A percentile compares a stretch with the other conserved stretches of the same genome.
Conservation (phyloP, 2,113 vertebrate species). For the Nettapus auritus region DNA sequence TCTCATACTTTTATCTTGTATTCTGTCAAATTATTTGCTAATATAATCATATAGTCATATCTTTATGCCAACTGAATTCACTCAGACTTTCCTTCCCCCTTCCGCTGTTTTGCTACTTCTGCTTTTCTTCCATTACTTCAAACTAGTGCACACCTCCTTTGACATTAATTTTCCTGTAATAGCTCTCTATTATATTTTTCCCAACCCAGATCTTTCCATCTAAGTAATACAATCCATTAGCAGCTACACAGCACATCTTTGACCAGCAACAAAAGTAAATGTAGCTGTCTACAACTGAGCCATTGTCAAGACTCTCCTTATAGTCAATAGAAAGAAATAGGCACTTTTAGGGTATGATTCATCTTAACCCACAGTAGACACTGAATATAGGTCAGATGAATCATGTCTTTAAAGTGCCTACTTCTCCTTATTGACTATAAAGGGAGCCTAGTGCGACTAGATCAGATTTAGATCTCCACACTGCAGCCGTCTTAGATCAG, state of each 20-base stretch:
- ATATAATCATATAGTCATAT: neutral
- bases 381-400: slow-evolving; percentile 17
- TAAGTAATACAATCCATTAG: slow-evolving; percentile 1
- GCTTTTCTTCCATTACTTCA: neutral
- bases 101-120: neutral
- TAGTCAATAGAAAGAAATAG: neutral
- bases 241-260: neutral
- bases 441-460: neutral
- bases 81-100: neutral
- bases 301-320: neutral
- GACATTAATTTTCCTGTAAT: neutral
- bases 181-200: neutral
- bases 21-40: neutral
- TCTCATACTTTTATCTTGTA: neutral
- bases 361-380: neutral
- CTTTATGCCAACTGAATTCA: neutral
- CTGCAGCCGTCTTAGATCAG: neutral
- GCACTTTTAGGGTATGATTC: neutral
- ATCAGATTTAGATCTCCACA: neutral
- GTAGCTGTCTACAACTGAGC: neutral
- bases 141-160: neutral
- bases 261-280: neutral
- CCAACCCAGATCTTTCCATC: neutral
- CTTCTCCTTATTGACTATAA: neutral
- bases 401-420: neutral